Percentiles rank a stretch among this genome's conserved stretches.
phyloP scores from a whole-genome alignment of 2,113 vertebrate genomes.

The Pipra filicauda region DNA sequence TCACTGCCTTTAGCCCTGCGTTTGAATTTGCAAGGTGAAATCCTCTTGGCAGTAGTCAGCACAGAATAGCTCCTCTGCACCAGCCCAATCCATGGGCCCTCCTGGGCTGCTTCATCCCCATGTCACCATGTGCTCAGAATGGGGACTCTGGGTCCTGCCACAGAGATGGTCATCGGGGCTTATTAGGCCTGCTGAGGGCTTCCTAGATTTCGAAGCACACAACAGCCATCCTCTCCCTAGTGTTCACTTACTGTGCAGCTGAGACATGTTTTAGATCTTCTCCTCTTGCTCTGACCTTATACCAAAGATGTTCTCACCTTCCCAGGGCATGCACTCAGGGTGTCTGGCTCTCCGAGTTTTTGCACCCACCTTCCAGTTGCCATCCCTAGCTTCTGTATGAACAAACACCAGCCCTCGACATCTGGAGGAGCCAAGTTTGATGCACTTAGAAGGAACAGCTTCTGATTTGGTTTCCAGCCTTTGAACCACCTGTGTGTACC shows the following conservation, averaged over 20 bases:
- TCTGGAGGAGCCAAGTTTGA: neutral
- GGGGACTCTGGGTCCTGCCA: neutral
- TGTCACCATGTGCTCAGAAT: rapidly evolving
- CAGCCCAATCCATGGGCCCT: neutral
- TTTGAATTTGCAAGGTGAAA: neutral
- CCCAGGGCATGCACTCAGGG: neutral
- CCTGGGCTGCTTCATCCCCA: neutral
- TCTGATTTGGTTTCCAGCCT: neutral
- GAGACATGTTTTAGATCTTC: neutral
- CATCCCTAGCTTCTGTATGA: neutral
- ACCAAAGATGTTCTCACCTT: neutral
- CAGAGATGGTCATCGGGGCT: neutral
- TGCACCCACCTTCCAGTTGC: neutral
- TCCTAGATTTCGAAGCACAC: rapidly evolving
- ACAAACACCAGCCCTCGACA: neutral
- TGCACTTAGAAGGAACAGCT: neutral
- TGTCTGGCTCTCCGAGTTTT: neutral
- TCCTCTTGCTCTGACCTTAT: neutral
- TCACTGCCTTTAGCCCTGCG: neutral
- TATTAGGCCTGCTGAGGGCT: neutral
- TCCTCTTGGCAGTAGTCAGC: neutral
- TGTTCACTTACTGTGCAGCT: neutral
- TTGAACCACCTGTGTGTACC: neutral
- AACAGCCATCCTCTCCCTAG: rapidly evolving
- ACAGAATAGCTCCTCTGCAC: neutral